Evolutionary conservation across 2,888 invertebrate species (phyloP).

Genomic region (Elysia crispata): DNA sequence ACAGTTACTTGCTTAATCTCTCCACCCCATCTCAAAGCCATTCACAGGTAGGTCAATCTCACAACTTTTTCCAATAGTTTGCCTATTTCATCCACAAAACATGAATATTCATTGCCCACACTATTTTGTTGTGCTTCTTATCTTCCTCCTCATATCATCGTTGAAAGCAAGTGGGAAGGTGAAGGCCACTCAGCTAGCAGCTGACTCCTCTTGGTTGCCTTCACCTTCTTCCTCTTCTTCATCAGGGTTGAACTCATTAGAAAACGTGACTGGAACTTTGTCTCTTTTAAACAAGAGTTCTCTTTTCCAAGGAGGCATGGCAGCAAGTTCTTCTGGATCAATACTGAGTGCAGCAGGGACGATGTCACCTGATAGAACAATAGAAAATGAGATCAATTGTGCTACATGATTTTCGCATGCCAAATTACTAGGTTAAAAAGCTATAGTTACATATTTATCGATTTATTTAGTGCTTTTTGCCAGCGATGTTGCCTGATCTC

Average conservation of each 20-base stretch:
- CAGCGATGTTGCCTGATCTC: no score
- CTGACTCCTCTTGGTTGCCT: conserved; percentile 21
- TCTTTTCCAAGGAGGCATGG: conserved; percentile 66
- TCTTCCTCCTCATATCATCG: no score
- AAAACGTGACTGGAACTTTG: conserved; percentile 57
- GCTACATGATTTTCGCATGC: no score
- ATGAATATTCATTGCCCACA: neutral
- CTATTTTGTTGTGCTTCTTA: no score
- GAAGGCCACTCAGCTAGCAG: conserved; percentile 29
- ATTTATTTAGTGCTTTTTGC: no score
- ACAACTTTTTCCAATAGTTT: no score
- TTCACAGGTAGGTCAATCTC: neutral
- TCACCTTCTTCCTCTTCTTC: conserved; percentile 46
- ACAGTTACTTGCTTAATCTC: neutral
- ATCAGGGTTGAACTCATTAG: conserved; percentile 56
- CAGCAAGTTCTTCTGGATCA: conserved; percentile 61
- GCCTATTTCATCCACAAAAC: no score
- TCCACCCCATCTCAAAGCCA: neutral
- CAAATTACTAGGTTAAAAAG: no score
- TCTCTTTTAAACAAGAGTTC: conserved; percentile 63
- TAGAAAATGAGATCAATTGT: no score
- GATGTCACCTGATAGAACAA: conserved; percentile 43
- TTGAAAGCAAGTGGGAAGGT: no score
- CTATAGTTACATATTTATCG: no score
- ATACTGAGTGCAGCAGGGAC: conserved; percentile 57